Percentiles rank a stretch among this genome's conserved stretches.
These are phyloP conservation scores for Struthidea cinerea DNA, from an alignment of 2,113 vertebrate species.

Conservation along the genomic window DNA sequence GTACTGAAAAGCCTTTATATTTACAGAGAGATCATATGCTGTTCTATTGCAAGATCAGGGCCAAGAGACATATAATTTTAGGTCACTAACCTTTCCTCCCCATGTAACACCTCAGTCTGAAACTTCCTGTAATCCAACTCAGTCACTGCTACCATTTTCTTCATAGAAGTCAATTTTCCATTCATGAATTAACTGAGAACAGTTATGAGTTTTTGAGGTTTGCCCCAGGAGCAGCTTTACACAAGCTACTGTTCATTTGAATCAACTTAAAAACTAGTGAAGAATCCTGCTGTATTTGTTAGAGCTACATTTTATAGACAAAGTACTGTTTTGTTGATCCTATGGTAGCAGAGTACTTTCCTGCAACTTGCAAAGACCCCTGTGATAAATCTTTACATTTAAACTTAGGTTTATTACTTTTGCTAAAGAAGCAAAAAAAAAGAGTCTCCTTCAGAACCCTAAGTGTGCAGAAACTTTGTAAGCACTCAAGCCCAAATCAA, in stretches of 20 bases:
- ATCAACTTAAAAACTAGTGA: neutral
- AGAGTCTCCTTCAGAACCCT: neutral
- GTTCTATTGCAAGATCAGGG: neutral
- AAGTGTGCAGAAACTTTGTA: neutral
- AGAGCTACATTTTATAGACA: neutral
- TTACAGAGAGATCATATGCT: neutral
- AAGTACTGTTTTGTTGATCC: neutral
- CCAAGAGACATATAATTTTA: neutral
- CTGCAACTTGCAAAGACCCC: neutral
- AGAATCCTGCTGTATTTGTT: neutral
- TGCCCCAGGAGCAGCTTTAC: neutral
- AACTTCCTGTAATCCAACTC: neutral
- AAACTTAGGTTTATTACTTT: neutral
- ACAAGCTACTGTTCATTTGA: neutral
- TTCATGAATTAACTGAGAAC: neutral
- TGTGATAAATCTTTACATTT: neutral
- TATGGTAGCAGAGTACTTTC: no score
- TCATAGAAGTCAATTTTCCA: neutral
- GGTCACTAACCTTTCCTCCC: neutral
- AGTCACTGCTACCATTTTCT: neutral
- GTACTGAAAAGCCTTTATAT: neutral
- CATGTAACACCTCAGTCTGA: neutral
- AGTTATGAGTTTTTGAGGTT: neutral
- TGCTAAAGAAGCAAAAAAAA: neutral
- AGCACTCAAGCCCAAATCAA: neutral